Evolutionary conservation across 1,140 invertebrate genomes (phyloP).

Genomic region (Pinna nobilis): DNA sequence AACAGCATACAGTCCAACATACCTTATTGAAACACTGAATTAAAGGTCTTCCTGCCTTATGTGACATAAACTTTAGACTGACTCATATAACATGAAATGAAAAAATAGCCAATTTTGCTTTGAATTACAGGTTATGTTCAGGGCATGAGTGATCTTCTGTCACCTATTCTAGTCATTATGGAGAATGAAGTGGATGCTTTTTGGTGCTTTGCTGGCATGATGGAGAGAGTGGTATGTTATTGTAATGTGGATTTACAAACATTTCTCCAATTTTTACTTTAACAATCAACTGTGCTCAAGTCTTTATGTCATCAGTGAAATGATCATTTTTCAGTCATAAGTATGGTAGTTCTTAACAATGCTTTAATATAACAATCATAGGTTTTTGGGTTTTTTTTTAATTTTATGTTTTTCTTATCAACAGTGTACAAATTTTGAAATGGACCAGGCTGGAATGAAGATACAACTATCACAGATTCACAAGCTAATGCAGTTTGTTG

Average conservation of each 20-base stretch:
- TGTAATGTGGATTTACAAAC: background rate
- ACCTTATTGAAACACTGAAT: too few relatives aligned
- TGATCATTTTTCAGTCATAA: too few relatives aligned
- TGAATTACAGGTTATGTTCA: constrained; percentile 78
- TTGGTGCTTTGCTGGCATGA: constrained; percentile 99
- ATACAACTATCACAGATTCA: constrained; percentile 90
- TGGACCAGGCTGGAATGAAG: constrained; percentile 98
- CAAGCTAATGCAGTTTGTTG: constrained; percentile 86
- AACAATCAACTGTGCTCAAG: too few relatives aligned
- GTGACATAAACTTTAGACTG: too few relatives aligned
- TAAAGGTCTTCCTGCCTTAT: too few relatives aligned
- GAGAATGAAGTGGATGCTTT: constrained; percentile 96
- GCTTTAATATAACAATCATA: too few relatives aligned
- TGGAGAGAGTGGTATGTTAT: constrained; percentile 92
- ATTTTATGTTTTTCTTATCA: constrained; percentile 52
- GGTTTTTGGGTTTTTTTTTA: too few relatives aligned
- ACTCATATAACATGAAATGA: too few relatives aligned
- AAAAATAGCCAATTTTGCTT: background rate
- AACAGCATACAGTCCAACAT: too few relatives aligned
- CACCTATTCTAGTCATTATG: constrained; percentile 93
- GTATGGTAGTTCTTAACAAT: too few relatives aligned
- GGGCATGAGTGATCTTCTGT: constrained; percentile 97
- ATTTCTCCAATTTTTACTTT: too few relatives aligned
- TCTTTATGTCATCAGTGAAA: too few relatives aligned
- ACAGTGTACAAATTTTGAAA: constrained; percentile 95